Evolutionary conservation across 2,113 vertebrate genomes (phyloP).

Genomic region (Girardinichthys multiradiatus): DNA sequence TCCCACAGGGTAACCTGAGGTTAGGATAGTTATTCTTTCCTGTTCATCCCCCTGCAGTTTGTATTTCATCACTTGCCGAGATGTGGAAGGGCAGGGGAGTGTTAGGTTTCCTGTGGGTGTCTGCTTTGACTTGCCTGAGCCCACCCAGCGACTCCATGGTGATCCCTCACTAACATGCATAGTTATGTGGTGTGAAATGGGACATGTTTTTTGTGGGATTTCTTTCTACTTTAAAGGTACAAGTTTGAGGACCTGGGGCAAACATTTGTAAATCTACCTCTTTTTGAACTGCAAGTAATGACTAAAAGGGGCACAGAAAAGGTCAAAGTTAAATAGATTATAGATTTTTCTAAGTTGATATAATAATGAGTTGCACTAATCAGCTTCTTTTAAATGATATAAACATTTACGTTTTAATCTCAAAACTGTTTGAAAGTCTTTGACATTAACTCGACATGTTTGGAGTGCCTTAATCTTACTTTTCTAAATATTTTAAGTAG

Average conservation of each 20-base stretch:
- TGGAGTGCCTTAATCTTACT: no score
- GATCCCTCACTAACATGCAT: background rate
- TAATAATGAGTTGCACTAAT: background rate
- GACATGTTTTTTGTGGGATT: background rate
- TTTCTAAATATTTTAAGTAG: background rate
- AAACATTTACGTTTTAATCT: background rate
- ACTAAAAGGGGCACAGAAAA: background rate
- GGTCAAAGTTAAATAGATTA: background rate
- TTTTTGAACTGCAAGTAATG: no score
- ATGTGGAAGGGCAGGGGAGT: conserved; percentile 47
- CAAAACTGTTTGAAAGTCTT: background rate
- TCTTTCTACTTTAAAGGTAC: background rate
- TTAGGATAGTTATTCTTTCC: background rate
- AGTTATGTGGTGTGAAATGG: background rate
- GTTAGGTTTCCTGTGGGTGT: conserved; percentile 58
- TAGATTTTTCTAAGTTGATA: background rate
- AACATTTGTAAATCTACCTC: background rate
- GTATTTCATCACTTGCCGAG: conserved; percentile 51
- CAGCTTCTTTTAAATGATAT: background rate
- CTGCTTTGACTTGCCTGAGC: conserved; percentile 44
- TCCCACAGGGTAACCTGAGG: background rate
- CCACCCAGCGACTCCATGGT: conserved; percentile 27
- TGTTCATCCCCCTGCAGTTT: conserved; percentile 42
- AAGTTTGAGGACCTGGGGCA: background rate
- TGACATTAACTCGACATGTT: no score